Evolutionary conservation across 2,113 vertebrate species (phyloP), one percentile per base, ranked within the genome.

Genomic region (Apteryx mantelli): DNA sequence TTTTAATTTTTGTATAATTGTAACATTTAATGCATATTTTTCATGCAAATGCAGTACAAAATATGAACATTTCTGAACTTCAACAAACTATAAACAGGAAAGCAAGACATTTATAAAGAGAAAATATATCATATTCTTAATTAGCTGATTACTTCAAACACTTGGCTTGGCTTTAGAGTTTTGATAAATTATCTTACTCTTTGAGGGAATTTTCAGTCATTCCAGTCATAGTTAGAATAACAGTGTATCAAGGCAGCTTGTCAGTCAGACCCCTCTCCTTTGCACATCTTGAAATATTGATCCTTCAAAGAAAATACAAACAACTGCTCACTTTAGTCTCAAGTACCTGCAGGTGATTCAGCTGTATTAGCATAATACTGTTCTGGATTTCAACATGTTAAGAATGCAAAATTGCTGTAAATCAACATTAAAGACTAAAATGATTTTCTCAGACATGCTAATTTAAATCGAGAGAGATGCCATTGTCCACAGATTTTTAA

Each of bases 381-480:
- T 32, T 84, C 61, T 34, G 48, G 56, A 65, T 91, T 86, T 87
- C 80, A 87, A 83, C 52, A 79, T 18, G 42, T 36, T 63, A 94
- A 87, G 80, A 93, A 94, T 44, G 32, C 65, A 96, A 93, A 92
- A 71, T 24, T 69, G 42, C 56, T 73, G 60, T 69, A 94, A 94
- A 91, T 50, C 86, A 92, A 89, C 91, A 86, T 61, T 91, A 94
- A 97, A 94, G 38, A n/a, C 25, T 73, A 71, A 84, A 88, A 91
- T 61, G 2, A 88, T 91, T 94, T 95, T 97, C 86, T 92, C 83
- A 94, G 83, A 53, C 48, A 53, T 76, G 30, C n/a, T 89, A 82
- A 96, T 92, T 82, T 86, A 52, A 82, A 86, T 53, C 66, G 46
- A 84, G 86, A 91, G 25, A 95, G 52, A 91, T 53, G 40, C 28